A percentile compares a stretch with the other conserved stretches of the same genome.
phyloP scores from a whole-genome alignment of 1,140 invertebrate species.

The Phocides pigmalion region DNA sequence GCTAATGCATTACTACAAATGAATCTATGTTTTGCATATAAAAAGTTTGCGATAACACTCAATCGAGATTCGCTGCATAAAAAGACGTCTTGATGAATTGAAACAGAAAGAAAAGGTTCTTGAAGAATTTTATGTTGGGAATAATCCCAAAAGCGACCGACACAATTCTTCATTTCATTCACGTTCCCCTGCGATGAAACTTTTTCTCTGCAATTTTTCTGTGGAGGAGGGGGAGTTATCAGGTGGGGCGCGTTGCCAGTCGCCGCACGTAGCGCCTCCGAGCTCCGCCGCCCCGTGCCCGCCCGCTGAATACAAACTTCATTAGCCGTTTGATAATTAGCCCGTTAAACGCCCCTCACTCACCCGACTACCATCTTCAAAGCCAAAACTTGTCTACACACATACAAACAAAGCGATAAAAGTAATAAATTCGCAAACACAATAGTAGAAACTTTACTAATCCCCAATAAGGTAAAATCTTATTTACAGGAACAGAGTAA shows the following conservation, averaged over 20 bases:
- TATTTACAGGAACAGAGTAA: constrained; percentile 3
- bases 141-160: constrained; percentile 82
- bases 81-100: constrained; percentile 72
- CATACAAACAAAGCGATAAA: constrained; percentile 39
- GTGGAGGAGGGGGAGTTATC: constrained; percentile 79
- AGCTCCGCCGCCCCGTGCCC: constrained; percentile 61
- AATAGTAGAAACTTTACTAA: constrained; percentile 7
- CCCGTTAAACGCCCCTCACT: constrained; percentile 82
- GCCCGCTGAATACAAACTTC: constrained; percentile 83
- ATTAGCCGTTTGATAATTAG: constrained; percentile 84
- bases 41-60: constrained; percentile 26
- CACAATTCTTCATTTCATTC: constrained; percentile 83
- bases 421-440: constrained; percentile 35
- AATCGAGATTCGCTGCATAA: constrained; percentile 48
- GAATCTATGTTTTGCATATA: neutral
- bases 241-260: constrained; percentile 79
- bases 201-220: constrained; percentile 84
- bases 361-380: constrained; percentile 67
- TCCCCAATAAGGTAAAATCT: constrained; percentile 16
- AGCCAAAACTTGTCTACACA: constrained; percentile 53
- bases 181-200: constrained; percentile 83
- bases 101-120: constrained; percentile 77
- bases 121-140: constrained; percentile 72
- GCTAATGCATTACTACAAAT: constrained; percentile 20
- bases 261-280: constrained; percentile 75